These are phyloP conservation scores for Emydocephalus ijimae DNA, from an alignment of 2,113 vertebrate species.

Conservation along the genomic window DNA sequence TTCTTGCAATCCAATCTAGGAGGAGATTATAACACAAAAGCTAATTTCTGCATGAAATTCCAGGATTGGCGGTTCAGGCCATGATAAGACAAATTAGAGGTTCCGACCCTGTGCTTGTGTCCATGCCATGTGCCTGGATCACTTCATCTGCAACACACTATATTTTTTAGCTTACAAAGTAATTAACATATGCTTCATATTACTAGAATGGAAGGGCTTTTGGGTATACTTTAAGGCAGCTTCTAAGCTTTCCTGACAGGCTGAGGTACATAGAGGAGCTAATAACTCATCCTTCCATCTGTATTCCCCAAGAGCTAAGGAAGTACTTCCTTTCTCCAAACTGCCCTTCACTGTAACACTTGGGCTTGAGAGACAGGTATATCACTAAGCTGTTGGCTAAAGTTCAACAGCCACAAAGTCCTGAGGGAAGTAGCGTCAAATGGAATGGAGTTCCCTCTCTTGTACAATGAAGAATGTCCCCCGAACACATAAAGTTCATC, in stretches of 20 bases:
- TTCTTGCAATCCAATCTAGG: background rate
- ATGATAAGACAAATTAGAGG: accelerated
- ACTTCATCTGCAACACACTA: background rate
- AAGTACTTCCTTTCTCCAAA: background rate
- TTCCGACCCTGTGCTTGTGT: accelerated
- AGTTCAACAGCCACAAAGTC: background rate
- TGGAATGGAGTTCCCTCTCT: background rate
- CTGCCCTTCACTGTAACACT: background rate
- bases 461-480: background rate
- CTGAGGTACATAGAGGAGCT: accelerated
- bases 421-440: too few relatives aligned
- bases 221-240: background rate
- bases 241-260: background rate
- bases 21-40: background rate
- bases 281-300: accelerated
- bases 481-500: background rate
- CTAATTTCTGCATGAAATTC: background rate
- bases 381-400: background rate
- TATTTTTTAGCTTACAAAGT: background rate
- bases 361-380: background rate
- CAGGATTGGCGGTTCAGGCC: background rate
- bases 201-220: background rate
- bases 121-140: accelerated
- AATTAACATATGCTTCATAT: background rate
- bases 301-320: background rate